Conservation (phyloP, 1,140 invertebrate genomes). For the Atta texana region DNA sequence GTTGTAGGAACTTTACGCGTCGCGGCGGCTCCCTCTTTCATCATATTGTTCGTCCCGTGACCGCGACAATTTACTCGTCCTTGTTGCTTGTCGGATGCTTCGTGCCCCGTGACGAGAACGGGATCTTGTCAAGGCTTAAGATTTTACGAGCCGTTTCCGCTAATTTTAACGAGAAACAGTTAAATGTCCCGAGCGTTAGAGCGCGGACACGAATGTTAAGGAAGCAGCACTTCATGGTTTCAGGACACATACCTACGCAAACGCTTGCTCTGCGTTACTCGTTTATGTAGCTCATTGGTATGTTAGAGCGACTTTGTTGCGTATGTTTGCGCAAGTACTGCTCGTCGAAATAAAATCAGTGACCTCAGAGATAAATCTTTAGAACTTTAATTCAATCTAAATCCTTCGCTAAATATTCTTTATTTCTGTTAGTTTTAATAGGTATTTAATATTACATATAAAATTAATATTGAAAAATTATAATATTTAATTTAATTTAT, state of each 20-base stretch:
- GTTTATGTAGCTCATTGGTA: conserved; percentile 52
- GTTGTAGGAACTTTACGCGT: conserved; percentile 63
- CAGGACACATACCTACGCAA: conserved; percentile 26
- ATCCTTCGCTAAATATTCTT: background rate
- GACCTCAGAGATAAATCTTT: background rate
- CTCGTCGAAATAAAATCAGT: conserved; percentile 8
- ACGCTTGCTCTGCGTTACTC: background rate
- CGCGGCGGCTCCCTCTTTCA: conserved; percentile 46
- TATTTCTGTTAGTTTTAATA: background rate
- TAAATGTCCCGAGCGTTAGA: conserved; percentile 58
- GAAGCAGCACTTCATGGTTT: conserved; percentile 38
- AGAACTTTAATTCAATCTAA: background rate
- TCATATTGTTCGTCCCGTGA: conserved; percentile 67
- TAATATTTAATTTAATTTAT: no score
- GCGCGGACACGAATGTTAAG: conserved; percentile 46
- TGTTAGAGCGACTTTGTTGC: conserved; percentile 12
- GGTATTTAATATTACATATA: background rate
- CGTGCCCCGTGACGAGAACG: conserved; percentile 59
- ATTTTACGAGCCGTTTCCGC: conserved; percentile 63
- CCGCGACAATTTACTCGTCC: conserved; percentile 73
- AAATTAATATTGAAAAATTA: no score
- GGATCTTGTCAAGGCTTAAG: conserved; percentile 38
- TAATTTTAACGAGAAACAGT: conserved; percentile 60
- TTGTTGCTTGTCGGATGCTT: conserved; percentile 31
- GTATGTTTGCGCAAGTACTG: conserved; percentile 21